Base-by-base conservation (phyloP, 2,113 vertebrate species). In the Cryptomyrus ogoouensis region DNA sequence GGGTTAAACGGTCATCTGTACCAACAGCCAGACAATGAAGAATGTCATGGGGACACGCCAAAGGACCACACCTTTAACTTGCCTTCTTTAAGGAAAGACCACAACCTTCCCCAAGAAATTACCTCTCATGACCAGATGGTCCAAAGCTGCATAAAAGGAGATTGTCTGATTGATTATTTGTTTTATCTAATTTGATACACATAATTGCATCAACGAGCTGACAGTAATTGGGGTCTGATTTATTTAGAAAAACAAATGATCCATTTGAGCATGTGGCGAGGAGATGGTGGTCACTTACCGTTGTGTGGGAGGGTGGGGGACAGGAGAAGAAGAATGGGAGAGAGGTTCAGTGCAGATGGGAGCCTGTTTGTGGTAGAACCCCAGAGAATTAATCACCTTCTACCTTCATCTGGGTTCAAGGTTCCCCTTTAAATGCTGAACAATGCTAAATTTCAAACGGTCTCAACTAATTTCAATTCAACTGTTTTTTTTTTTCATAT, bases 171-270 rank as follows among this genome's bases (percentile, higher is more conserved):
- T 94, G 92, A 95, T 94, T 94, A 95, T 94, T 93, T 92, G 91
- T 92, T 95, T 84, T 93, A 95, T 95, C 90, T 53, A 91, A 93
- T 95, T 94, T 93, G 90, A 93, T 92, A 91, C 92, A 93, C 89
- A 84, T 93, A 92, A 94, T 92, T 94, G 91, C 74, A 90, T 92
- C 90, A 93, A 91, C 92, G 92, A 94, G 27, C 88, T 92, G 94
- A 95, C 95, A 95, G 92, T 93, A 92, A 94, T 91, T 92, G 91
- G 90, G 89, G 46, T 80, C 19, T 93, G 93, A 95, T 95, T 92
- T 92, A 93, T 95, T 96, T 94, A 93, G 90, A 70, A 89, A 90
- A 94, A 95, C 91, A 95, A 95, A 95, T 92, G 91, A 90, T 91
- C 89, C n/a, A 49, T 91, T 91, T 91, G 80, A 90, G 89, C 92